These are phyloP conservation scores for Pachycephala philippinensis DNA, from an alignment of 2,113 vertebrate genomes.

Conservation along the genomic window DNA sequence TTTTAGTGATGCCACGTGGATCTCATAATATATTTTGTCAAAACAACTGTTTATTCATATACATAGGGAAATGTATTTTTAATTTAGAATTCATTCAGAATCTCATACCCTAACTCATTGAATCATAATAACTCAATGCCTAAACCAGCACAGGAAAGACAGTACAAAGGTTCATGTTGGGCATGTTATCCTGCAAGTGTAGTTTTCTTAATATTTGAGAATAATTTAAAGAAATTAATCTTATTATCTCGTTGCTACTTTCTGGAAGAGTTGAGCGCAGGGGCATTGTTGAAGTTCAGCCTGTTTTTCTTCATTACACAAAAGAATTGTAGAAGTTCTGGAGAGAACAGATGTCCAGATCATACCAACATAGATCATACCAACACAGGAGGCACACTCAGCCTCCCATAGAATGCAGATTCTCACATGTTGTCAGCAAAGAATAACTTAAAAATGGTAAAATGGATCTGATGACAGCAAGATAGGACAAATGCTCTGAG, in stretches of 20 bases:
- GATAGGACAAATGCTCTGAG: not conserved
- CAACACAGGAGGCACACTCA: not conserved
- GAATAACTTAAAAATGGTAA: not conserved
- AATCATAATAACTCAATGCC: not conserved
- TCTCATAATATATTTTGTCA: constrained; percentile 26
- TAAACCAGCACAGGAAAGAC: not conserved
- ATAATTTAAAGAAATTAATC: not conserved
- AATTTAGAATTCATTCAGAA: not conserved
- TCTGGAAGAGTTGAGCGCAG: not conserved
- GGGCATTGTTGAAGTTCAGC: not conserved
- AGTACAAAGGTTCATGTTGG: not conserved
- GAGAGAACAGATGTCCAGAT: not conserved
- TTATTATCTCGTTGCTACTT: not conserved
- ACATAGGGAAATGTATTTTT: not conserved
- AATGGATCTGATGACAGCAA: not conserved
- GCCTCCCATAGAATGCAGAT: not conserved
- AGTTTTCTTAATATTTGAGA: not conserved
- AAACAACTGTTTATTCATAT: constrained; percentile 9
- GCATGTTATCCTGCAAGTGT: not conserved
- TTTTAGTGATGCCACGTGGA: constrained; percentile 3
- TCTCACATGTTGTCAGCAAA: not conserved
- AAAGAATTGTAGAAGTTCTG: not conserved
- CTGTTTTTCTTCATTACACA: not conserved
- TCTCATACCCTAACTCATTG: not conserved
- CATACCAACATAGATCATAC: not conserved